phyloP scores from a whole-genome alignment of 2,797 vertebrate species.

The Halcyon leucocephala region DNA sequence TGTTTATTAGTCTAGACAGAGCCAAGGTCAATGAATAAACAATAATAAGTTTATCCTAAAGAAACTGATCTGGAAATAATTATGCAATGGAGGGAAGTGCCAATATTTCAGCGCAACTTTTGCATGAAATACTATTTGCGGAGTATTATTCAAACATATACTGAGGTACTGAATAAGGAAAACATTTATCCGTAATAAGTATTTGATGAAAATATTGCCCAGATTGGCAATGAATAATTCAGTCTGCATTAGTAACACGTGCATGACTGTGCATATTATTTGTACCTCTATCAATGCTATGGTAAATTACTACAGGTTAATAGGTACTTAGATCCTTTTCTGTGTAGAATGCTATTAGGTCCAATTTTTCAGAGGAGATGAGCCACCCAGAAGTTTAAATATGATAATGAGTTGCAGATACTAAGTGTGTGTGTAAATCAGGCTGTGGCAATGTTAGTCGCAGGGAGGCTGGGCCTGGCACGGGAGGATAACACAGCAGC shows the following conservation, averaged over 20 bases:
- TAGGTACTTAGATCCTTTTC: constrained; percentile 16
- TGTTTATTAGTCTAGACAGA: neutral
- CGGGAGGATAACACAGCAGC: neutral
- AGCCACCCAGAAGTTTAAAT: constrained; percentile 38
- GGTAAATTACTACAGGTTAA: constrained; percentile 43
- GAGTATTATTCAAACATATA: constrained; percentile 14
- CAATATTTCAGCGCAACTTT: constrained; percentile 1
- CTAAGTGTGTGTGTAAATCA: constrained; percentile 11
- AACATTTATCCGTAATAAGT: constrained; percentile 44
- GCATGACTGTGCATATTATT: constrained; percentile 16
- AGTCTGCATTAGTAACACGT: neutral
- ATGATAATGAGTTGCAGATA: constrained; percentile 12
- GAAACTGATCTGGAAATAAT: constrained; percentile 41
- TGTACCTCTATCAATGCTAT: neutral
- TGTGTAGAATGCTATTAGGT: neutral
- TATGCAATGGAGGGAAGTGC: constrained; percentile 19
- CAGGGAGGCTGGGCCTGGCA: neutral
- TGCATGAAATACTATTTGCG: constrained; percentile 23
- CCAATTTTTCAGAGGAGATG: neutral
- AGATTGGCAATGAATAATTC: constrained; percentile 54
- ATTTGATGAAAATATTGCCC: constrained; percentile 27
- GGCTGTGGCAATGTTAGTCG: neutral
- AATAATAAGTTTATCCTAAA: neutral
- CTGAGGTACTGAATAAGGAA: constrained; percentile 18
- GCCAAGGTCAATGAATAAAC: neutral